phyloP scores from a whole-genome alignment of 2,797 vertebrate species.

The Loris lydekkerianus region DNA sequence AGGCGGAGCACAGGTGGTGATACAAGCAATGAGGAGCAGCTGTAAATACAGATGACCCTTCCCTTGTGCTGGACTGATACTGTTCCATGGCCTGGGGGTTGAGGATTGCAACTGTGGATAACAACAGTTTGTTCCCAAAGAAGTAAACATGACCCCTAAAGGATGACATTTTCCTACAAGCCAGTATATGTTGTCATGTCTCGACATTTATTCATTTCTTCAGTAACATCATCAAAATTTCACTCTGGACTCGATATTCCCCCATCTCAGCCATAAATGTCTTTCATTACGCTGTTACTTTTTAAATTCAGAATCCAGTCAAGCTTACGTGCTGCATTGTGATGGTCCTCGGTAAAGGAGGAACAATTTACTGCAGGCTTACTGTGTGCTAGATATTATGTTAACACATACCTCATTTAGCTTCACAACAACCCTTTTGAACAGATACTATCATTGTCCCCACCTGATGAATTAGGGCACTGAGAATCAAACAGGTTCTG shows the following conservation, averaged over 20 bases:
- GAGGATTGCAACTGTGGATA: too few relatives aligned
- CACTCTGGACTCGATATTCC: neutral
- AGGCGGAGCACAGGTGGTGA: too few relatives aligned
- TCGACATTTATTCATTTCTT: neutral
- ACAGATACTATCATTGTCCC: neutral
- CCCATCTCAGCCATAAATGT: neutral
- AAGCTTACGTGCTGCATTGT: neutral
- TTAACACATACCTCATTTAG: neutral
- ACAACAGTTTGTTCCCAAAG: neutral
- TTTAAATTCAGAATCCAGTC: neutral
- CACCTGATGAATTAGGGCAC: neutral
- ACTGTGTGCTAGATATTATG: neutral
- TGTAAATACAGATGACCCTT: too few relatives aligned
- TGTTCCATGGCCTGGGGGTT: too few relatives aligned
- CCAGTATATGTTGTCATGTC: too few relatives aligned
- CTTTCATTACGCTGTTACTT: neutral
- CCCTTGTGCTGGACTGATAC: too few relatives aligned
- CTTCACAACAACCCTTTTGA: neutral
- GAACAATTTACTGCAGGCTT: neutral
- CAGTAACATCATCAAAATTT: neutral
- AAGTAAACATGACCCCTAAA: neutral
- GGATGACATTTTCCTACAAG: neutral
- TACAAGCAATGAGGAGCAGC: too few relatives aligned
- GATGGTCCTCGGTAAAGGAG: neutral
- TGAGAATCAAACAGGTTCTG: neutral